These are phyloP conservation scores for Fregetta grallaria DNA, from an alignment of 2,113 vertebrate species.

Conservation along the genomic window DNA sequence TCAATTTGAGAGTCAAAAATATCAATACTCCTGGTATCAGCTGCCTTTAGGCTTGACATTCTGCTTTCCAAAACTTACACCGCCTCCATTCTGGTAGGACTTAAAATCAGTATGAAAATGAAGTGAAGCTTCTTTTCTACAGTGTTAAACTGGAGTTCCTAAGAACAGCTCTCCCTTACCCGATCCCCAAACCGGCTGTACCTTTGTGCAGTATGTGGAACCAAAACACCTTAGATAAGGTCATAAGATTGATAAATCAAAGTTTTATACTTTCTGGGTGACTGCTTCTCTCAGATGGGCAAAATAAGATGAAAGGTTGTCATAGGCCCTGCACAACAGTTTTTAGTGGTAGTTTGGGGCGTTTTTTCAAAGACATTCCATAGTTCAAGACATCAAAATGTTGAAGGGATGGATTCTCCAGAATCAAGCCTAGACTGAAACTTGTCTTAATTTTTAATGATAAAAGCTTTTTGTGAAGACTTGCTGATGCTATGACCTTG, in stretches of 20 bases:
- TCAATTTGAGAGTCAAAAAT: background rate
- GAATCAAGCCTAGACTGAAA: background rate
- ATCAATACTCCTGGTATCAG: background rate
- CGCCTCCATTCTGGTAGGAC: background rate
- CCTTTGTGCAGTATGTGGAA: background rate
- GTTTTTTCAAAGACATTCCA: background rate
- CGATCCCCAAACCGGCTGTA: background rate
- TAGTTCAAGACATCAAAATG: background rate
- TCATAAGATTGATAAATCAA: background rate
- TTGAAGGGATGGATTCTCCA: background rate
- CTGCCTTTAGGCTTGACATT: background rate
- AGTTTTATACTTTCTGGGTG: background rate
- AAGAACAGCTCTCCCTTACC: background rate
- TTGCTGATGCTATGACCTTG: background rate
- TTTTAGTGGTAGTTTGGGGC: background rate
- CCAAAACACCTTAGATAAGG: background rate
- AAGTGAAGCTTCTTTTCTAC: background rate
- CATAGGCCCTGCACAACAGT: background rate
- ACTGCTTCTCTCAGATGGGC: background rate
- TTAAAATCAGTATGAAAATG: background rate
- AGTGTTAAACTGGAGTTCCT: background rate
- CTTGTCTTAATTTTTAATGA: slow-evolving; percentile 22
- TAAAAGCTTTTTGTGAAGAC: background rate
- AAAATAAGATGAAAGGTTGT: background rate
- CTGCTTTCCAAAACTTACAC: background rate